Percentiles rank a stretch among this genome's conserved stretches.
Conservation (phyloP, 2,113 vertebrate genomes). For the Acrocephalus arundinaceus region DNA sequence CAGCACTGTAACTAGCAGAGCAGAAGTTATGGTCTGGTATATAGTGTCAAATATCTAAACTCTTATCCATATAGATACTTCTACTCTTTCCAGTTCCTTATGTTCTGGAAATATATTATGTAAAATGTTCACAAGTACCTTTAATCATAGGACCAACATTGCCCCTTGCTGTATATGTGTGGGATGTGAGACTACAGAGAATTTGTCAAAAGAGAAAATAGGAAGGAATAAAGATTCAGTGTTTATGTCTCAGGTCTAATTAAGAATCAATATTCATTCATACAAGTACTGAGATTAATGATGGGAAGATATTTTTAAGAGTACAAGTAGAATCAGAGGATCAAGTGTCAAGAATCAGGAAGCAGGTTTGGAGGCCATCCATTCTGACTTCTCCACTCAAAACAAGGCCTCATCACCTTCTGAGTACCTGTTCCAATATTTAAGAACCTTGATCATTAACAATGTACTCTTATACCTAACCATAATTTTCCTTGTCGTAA, state of each 20-base stretch:
- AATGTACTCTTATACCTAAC: background rate
- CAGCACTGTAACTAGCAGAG: background rate
- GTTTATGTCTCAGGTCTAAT: background rate
- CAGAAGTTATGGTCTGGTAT: background rate
- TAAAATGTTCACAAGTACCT: background rate
- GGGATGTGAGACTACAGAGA: background rate
- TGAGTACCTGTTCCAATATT: background rate
- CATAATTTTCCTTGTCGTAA: background rate
- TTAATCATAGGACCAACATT: background rate
- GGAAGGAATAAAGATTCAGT: background rate
- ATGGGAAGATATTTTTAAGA: background rate
- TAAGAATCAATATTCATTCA: background rate
- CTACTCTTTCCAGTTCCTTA: background rate
- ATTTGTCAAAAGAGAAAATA: background rate
- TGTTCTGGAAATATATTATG: background rate
- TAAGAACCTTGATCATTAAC: background rate
- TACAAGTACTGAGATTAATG: background rate
- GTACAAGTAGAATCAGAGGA: background rate
- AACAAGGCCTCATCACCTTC: background rate
- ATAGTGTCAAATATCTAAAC: background rate
- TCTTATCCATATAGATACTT: background rate
- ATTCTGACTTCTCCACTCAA: background rate
- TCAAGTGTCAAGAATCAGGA: background rate
- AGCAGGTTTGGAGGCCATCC: background rate
- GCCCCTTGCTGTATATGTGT: background rate